Conservation (phyloP, 2,888 invertebrate genomes). For the Drosophila kuntzei region DNA sequence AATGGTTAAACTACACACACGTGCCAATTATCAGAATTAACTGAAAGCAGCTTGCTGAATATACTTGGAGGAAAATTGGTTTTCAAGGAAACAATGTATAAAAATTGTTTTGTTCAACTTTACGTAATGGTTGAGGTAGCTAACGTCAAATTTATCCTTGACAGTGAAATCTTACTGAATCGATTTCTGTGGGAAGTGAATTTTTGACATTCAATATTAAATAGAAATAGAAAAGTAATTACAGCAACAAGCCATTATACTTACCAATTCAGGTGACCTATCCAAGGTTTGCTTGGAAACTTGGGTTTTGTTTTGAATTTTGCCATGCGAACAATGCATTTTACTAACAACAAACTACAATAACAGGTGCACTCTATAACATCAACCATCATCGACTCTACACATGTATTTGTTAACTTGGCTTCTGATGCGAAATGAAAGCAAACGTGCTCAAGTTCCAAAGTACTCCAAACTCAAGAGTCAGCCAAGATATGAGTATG, state of each 20-base stretch:
- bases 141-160: constrained; percentile 33
- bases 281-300: background rate
- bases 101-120: constrained; percentile 1
- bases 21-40: constrained; percentile 12
- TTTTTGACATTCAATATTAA: constrained; percentile 25
- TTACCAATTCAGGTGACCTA: constrained; percentile 6
- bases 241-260: constrained; percentile 9
- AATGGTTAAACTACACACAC: constrained; percentile 2
- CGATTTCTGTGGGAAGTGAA: constrained; percentile 38
- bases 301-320: constrained; percentile 12
- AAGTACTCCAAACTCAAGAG: constrained; percentile 14
- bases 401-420: constrained; percentile 5
- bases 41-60: background rate
- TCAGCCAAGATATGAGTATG: constrained; percentile 5
- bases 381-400: background rate
- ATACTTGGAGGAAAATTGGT: background rate
- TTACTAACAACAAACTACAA: background rate
- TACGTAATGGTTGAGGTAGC: constrained; percentile 14
- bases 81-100: background rate
- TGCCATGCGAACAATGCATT: constrained; percentile 11
- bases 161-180: constrained; percentile 31
- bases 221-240: constrained; percentile 4
- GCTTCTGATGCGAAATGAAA: constrained; percentile 20
- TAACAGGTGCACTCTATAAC: constrained; percentile 17
- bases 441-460: constrained; percentile 41